Evolutionary conservation across 2,888 invertebrate species (phyloP), one percentile per base, ranked within the genome.

Genomic region (Fissipunctia ypsillon): DNA sequence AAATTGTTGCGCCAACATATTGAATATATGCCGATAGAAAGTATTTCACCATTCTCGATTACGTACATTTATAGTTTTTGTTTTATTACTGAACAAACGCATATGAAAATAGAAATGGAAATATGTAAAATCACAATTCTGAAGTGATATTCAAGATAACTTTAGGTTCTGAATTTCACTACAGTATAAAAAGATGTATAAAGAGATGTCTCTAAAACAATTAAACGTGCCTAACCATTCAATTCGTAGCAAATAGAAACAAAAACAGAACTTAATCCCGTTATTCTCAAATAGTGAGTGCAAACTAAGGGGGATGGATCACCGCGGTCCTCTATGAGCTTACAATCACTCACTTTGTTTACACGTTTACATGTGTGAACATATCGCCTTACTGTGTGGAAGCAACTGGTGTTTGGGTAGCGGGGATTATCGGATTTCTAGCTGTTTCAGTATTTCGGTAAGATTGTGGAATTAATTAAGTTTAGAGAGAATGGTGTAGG

Each of bases 331-430:
- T 61, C 61, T n/a, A 52, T 16, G 25, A 64, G 43, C 63, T 35
- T 35, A 38, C 84, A 52, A 67, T 81, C 81, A 84, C 75, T 80
- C 69, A 65, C 45, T 14, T 16, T 84, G 69, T 70, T 65, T 79
- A 78, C 73, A 48, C 70, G 68, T n/a, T 54, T 38, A 73, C 59
- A 69, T 61, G 52, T 57, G 69, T 41, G 52, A 56, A 67, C 63
- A 38, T 81, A 80, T 80, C 60, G 41, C 56, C 16, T 84, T 65
- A 61, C 83, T 45, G 54, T 43, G 48, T 38, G n/a, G 57, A 57
- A 75, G 84, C 81, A 81, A 81, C 81, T 75, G 31, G 81, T 81
- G 84, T 81, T 80, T 81, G 70, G 35, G 12, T 75, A 54, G 35
- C 38, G 6, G 14, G 67, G 69, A 41, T 80, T 81, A 83, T 63